Conservation (phyloP, 2,888 invertebrate genomes). For the Dicyrtomina minuta region DNA sequence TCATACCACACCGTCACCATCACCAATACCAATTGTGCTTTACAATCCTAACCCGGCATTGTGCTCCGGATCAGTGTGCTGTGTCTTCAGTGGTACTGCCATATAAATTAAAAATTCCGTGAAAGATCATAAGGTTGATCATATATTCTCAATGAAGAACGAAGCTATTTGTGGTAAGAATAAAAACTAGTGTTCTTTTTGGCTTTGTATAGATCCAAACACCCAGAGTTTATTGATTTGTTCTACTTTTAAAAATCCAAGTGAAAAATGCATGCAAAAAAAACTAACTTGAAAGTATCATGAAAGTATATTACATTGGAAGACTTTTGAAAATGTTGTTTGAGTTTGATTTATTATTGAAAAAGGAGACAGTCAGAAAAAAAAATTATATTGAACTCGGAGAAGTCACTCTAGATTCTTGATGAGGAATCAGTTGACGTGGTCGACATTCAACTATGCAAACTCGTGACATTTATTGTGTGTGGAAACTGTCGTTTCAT, state of each 20-base stretch:
- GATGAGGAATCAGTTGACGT: constrained; percentile 25
- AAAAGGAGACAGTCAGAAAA: constrained; percentile 8
- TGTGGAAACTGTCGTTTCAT: constrained; percentile 30
- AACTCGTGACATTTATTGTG: constrained; percentile 47
- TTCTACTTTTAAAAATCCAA: neutral
- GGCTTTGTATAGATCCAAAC: neutral
- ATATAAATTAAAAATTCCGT: too few species aligned
- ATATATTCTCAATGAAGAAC: too few species aligned
- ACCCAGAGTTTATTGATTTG: neutral
- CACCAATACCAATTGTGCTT: too few species aligned
- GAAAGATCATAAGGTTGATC: too few species aligned
- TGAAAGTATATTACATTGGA: neutral
- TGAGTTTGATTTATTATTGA: constrained; percentile 8
- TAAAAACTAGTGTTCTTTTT: neutral
- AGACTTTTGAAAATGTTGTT: constrained; percentile 3
- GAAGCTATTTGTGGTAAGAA: neutral
- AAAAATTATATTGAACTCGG: neutral
- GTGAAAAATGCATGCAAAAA: neutral
- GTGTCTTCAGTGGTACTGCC: too few species aligned
- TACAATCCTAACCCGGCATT: too few species aligned
- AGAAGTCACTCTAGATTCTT: constrained; percentile 15
- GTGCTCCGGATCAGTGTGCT: too few species aligned
- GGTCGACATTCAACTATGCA: constrained; percentile 34
- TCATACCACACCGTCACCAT: too few species aligned
- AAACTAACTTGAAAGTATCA: neutral